These are phyloP conservation scores for Agapetus fuscipes DNA, from an alignment of 2,888 invertebrate genomes.

Conservation along the genomic window DNA sequence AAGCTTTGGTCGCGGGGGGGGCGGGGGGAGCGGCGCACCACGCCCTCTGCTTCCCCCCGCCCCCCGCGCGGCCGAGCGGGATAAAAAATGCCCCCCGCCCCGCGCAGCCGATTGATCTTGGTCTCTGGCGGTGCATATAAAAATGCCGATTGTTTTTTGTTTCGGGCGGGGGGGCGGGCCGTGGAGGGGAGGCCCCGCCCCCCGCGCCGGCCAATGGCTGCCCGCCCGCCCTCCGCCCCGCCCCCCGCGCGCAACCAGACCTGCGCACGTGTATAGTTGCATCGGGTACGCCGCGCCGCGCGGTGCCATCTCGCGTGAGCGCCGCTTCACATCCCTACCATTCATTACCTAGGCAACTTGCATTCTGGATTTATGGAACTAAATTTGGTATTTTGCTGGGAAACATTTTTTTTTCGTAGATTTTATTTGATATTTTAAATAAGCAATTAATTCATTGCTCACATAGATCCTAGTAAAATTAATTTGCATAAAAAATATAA, in stretches of 20 bases:
- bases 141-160: constrained; percentile 18
- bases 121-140: constrained; percentile 18
- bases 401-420: too few relatives aligned
- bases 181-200: constrained; percentile 18
- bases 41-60: constrained; percentile 34
- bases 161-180: constrained; percentile 17
- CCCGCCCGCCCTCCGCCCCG: constrained; percentile 9
- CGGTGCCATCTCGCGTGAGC: constrained; percentile 3
- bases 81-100: constrained; percentile 13
- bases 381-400: too few relatives aligned
- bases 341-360: too few relatives aligned
- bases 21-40: constrained; percentile 35
- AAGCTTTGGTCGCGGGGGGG: constrained; percentile 32
- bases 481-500: too few relatives aligned
- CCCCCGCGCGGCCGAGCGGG: constrained; percentile 20
- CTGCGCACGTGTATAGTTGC: constrained; percentile 4
- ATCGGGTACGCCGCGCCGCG: constrained; percentile 6
- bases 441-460: too few relatives aligned
- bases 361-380: too few relatives aligned
- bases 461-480: too few relatives aligned
- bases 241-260: constrained; percentile 3
- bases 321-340: too few relatives aligned
- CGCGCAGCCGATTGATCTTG: constrained; percentile 20
- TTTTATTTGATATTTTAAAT: too few relatives aligned
- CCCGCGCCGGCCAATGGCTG: constrained; percentile 7